Conservation (phyloP, 2,113 vertebrate species). For the Sebastes fasciatus region DNA sequence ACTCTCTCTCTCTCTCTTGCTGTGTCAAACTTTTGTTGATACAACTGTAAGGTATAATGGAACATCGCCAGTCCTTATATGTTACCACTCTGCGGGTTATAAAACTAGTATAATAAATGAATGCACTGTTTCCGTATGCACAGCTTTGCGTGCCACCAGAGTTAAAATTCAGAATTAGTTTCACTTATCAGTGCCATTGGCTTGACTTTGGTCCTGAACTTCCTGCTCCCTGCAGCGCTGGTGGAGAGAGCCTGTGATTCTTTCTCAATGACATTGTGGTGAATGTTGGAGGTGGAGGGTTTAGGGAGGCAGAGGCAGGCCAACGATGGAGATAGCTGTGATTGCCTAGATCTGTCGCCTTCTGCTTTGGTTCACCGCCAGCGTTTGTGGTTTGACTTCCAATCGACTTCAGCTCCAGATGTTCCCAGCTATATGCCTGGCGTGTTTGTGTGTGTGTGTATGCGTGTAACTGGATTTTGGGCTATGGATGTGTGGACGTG, state of each 20-base stretch:
- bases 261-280: slow-evolving; percentile 74
- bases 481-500: slow-evolving; percentile 16
- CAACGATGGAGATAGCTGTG: slow-evolving; percentile 55
- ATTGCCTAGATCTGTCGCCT: slow-evolving; percentile 69
- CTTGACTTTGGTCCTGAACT: slow-evolving; percentile 61
- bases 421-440: slow-evolving; percentile 68
- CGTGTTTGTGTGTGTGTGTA: slow-evolving; percentile 44
- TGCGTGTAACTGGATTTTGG: slow-evolving; percentile 27
- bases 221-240: slow-evolving; percentile 38
- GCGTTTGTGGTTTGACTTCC: slow-evolving; percentile 76
- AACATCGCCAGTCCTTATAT: neutral
- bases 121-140: slow-evolving; percentile 8
- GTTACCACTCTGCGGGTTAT: neutral
- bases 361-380: slow-evolving; percentile 65
- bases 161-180: slow-evolving; percentile 35
- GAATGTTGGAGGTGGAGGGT: slow-evolving; percentile 42
- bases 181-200: slow-evolving; percentile 44
- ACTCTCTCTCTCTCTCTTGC: too few species aligned
- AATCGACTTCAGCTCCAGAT: slow-evolving; percentile 82
- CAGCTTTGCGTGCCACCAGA: neutral
- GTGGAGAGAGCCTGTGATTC: slow-evolving; percentile 51
- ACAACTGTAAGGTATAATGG: neutral
- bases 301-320: slow-evolving; percentile 35
- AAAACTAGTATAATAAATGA: neutral
- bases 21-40: neutral